Percentiles rank a stretch among this genome's conserved stretches.
Evolutionary conservation across 2,888 invertebrate species (phyloP).

Genomic region (Cryptus armator): DNA sequence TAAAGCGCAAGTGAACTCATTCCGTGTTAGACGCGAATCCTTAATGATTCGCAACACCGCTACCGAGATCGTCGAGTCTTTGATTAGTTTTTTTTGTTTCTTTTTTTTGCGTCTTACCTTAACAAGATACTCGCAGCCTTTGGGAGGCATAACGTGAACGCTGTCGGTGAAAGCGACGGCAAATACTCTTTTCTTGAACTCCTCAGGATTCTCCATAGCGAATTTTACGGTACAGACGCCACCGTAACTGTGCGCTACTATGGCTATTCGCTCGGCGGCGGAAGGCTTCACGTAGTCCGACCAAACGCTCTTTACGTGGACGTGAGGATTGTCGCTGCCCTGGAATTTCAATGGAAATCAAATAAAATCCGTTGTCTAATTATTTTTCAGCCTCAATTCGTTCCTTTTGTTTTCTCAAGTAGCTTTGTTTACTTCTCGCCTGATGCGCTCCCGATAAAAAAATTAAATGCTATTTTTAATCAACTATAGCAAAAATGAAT

Average conservation of each 20-base stretch:
- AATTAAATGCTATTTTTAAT: too few species aligned
- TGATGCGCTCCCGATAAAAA: too few species aligned
- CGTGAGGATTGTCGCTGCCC: slow-evolving; percentile 87
- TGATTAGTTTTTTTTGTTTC: not conserved
- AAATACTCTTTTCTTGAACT: slow-evolving; percentile 89
- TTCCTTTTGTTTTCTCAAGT: not conserved
- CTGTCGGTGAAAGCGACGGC: slow-evolving; percentile 93
- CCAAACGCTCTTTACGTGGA: slow-evolving; percentile 90
- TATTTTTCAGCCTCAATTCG: not conserved
- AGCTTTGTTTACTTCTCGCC: too few species aligned
- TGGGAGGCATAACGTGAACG: slow-evolving; percentile 85
- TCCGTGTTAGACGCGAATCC: not conserved
- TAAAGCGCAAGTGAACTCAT: slow-evolving; percentile 30
- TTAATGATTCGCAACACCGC: not conserved
- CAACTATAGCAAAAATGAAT: too few species aligned
- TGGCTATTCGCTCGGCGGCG: slow-evolving; percentile 88
- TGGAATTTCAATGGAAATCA: slow-evolving; percentile 72
- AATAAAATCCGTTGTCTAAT: not conserved
- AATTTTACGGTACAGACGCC: slow-evolving; percentile 89
- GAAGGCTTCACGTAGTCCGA: slow-evolving; percentile 87
- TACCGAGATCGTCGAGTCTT: not conserved
- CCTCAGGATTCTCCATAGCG: slow-evolving; percentile 86
- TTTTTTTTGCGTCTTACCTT: slow-evolving; percentile 67
- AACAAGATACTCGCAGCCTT: slow-evolving; percentile 72
- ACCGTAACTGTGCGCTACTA: slow-evolving; percentile 94